Base-by-base conservation (phyloP, 2,113 vertebrate species). In the Argyrosomus japonicus region DNA sequence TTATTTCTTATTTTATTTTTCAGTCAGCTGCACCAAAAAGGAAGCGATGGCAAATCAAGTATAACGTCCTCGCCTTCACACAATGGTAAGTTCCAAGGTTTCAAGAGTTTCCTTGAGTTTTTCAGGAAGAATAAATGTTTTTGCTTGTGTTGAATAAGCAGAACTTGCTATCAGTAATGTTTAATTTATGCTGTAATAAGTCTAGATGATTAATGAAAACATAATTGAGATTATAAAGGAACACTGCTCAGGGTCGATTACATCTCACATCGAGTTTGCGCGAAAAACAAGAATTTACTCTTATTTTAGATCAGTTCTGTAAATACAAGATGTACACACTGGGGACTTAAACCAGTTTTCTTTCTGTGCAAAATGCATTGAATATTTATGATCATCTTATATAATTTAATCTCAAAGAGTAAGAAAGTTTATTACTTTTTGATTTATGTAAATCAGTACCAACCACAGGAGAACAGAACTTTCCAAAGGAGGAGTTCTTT, bases 21-120 rank as follows among this genome's bases (percentile, higher is more conserved):
- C 74, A 96, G 96, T 61, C 96, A 96, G 81, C 91, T 80, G 75
- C 94, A 95, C 75, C 91, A 93, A 85, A 92, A 79, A 70, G 95
- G 77, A 88, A 92, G 84, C 47, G 90, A 93, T 17, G 77, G 72
- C 51, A 95, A 91, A 84, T 75, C 87, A 50, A 93, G 89, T 79
- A 21, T 48, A 57, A 67, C 32, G 29, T 90, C 84, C 29, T 92
- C 95, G 43, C 90, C 93, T 3, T 78, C 89, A 78, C 91, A 91
- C 75, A 94, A 93, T 67, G 93, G 95, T 96, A 89, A 93, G 94
- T 89, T 70, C 1, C 1, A 32, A 18, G 0, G 76, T 57, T 50
- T 51, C 5, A 27, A 75, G 8, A 5, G 19, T 18, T 27, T 74
- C 21, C 12, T 58, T 1, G 32, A 17, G 11, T 63, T 79, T 79